phyloP scores from a whole-genome alignment of 2,113 vertebrate species.

The Vulpes ferrilata region DNA sequence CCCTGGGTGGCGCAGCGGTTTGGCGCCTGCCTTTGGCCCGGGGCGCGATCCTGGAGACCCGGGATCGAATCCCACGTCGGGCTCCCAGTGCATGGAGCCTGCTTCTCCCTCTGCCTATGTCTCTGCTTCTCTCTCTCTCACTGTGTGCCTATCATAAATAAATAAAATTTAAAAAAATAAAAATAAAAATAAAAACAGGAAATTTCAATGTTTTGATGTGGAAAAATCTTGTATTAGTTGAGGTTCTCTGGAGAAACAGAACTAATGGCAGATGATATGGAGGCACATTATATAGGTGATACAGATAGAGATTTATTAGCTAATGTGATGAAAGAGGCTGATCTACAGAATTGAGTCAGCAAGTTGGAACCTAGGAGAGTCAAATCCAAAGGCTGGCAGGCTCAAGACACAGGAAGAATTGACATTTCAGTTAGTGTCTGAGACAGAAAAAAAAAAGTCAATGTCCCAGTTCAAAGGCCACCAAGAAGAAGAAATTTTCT shows the following conservation, averaged over 20 bases:
- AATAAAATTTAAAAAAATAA: too few species aligned
- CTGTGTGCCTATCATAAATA: too few species aligned
- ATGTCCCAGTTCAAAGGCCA: not conserved
- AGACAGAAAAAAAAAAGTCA: not conserved
- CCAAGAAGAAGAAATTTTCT: not conserved
- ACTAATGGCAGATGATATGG: not conserved
- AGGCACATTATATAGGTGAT: not conserved
- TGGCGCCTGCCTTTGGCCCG: too few species aligned
- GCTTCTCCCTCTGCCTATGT: too few species aligned
- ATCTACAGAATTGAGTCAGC: not conserved
- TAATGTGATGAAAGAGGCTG: not conserved
- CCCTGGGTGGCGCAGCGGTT: too few species aligned
- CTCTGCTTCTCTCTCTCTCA: too few species aligned
- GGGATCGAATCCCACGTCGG: too few species aligned
- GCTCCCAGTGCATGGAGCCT: too few species aligned
- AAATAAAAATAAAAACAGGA: not conserved
- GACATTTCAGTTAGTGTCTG: not conserved
- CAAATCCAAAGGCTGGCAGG: not conserved
- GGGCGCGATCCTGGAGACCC: too few species aligned
- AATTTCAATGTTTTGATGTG: not conserved
- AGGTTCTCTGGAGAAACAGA: slow-evolving; percentile 37
- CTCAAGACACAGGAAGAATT: not conserved
- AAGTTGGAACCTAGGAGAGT: not conserved
- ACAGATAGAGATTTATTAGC: not conserved
- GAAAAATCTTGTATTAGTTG: slow-evolving; percentile 2